Evolutionary conservation across 1,140 invertebrate species (phyloP).

Genomic region (Drosophila lacteicornis): DNA sequence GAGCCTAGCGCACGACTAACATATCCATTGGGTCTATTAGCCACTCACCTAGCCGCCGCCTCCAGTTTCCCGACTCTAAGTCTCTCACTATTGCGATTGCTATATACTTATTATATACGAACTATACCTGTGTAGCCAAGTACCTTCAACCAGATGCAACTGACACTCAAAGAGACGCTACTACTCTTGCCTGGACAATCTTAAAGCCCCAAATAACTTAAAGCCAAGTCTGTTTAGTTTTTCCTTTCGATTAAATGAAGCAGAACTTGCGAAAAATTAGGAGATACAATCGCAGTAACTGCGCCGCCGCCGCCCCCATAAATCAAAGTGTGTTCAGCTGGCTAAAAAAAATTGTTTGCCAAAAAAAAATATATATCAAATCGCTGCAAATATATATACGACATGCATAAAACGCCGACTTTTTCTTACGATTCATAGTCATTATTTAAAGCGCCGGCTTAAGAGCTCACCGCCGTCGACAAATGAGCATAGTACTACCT

Average conservation of each 20-base stretch:
- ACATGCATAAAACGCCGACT: slow-evolving; percentile 24
- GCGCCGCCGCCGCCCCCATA: slow-evolving; percentile 34
- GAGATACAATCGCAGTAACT: slow-evolving; percentile 39
- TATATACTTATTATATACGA: slow-evolving; percentile 31
- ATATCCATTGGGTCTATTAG: slow-evolving; percentile 75
- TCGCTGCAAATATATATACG: slow-evolving; percentile 48
- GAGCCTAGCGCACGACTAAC: slow-evolving; percentile 47
- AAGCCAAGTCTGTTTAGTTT: slow-evolving; percentile 23
- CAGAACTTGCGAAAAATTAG: slow-evolving; percentile 33
- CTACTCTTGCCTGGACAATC: slow-evolving; percentile 62
- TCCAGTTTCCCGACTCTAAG: slow-evolving; percentile 59
- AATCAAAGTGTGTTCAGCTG: slow-evolving; percentile 53
- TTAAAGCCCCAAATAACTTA: slow-evolving; percentile 15
- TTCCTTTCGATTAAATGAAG: slow-evolving; percentile 21
- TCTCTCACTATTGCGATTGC: slow-evolving; percentile 27
- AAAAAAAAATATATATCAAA: slow-evolving; percentile 50
- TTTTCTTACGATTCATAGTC: slow-evolving; percentile 68
- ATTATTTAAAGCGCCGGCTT: slow-evolving; percentile 80
- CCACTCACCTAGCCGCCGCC: slow-evolving; percentile 35
- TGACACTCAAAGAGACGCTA: slow-evolving; percentile 33
- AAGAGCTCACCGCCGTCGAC: slow-evolving; percentile 63
- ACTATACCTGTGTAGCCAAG: slow-evolving; percentile 44
- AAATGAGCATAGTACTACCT: slow-evolving; percentile 51
- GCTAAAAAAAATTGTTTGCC: slow-evolving; percentile 51
- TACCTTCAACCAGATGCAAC: slow-evolving; percentile 29